Evolutionary conservation across 2,113 vertebrate species (phyloP).

Genomic region (Pomatostomus ruficeps): DNA sequence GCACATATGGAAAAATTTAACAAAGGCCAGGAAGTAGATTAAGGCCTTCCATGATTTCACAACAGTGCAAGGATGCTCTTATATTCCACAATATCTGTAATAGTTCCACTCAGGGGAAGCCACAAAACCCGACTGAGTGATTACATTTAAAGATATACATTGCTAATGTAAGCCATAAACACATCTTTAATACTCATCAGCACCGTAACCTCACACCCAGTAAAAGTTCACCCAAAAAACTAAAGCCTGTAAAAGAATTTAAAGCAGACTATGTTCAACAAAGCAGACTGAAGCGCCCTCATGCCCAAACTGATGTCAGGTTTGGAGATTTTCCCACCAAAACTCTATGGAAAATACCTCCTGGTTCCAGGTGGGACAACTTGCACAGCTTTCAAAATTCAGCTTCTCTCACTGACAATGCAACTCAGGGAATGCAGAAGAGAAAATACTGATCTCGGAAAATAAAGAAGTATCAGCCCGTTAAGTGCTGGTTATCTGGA

Average conservation of each 20-base stretch:
- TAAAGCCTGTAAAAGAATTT: background rate
- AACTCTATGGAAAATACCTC: background rate
- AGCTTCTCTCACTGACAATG: background rate
- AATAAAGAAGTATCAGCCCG: background rate
- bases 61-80: background rate
- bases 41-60: background rate
- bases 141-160: background rate
- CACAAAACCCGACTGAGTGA: background rate
- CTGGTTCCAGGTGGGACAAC: background rate
- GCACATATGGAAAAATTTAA: background rate
- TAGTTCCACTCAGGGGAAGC: background rate
- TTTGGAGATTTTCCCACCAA: background rate
- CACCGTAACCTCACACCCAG: background rate
- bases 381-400: background rate
- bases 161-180: background rate
- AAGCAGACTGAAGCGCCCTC: background rate
- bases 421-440: background rate
- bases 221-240: background rate
- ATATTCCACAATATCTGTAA: background rate
- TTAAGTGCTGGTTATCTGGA: background rate
- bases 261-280: background rate
- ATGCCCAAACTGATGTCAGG: background rate
- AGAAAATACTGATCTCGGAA: background rate
- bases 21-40: background rate
- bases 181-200: background rate